These are phyloP conservation scores for Linnaemya tessellans DNA, from an alignment of 2,888 invertebrate species.

Conservation along the genomic window DNA sequence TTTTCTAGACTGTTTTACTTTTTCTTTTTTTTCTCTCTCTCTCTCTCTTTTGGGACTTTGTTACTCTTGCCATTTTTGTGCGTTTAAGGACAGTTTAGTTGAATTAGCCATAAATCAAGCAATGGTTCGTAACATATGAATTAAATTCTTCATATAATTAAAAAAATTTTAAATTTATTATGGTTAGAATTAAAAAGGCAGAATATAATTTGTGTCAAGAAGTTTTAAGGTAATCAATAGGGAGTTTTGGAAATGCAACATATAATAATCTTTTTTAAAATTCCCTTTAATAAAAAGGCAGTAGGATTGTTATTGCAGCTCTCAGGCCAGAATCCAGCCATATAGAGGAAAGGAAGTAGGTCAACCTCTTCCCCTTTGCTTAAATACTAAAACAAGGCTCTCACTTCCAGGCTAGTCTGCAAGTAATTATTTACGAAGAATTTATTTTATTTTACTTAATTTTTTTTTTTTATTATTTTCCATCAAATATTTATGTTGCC, in stretches of 20 bases:
- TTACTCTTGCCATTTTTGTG: not conserved
- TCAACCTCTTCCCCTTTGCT: too few species aligned
- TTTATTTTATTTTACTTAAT: too few species aligned
- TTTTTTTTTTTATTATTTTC: too few species aligned
- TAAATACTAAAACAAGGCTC: too few species aligned
- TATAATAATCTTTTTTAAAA: not conserved
- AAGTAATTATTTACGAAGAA: too few species aligned
- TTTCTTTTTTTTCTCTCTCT: not conserved
- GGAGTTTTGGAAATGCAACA: not conserved
- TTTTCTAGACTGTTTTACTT: constrained; percentile 36
- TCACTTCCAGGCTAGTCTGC: too few species aligned
- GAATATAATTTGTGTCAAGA: not conserved
- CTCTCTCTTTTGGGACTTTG: constrained; percentile 1
- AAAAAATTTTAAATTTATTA: constrained; percentile 67
- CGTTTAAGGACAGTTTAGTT: constrained; percentile 39
- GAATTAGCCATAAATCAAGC: constrained; percentile 68
- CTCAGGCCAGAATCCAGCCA: too few species aligned
- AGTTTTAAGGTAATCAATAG: not conserved
- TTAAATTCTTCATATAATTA: constrained; percentile 67
- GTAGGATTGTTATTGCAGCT: not conserved
- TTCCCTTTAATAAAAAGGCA: not conserved
- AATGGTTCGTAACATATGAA: constrained; percentile 54
- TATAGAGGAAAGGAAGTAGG: too few species aligned
- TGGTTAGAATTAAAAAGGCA: constrained; percentile 43
- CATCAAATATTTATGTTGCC: too few species aligned